phyloP scores from a whole-genome alignment of 2,797 vertebrate species.

The Brachymystax lenok region DNA sequence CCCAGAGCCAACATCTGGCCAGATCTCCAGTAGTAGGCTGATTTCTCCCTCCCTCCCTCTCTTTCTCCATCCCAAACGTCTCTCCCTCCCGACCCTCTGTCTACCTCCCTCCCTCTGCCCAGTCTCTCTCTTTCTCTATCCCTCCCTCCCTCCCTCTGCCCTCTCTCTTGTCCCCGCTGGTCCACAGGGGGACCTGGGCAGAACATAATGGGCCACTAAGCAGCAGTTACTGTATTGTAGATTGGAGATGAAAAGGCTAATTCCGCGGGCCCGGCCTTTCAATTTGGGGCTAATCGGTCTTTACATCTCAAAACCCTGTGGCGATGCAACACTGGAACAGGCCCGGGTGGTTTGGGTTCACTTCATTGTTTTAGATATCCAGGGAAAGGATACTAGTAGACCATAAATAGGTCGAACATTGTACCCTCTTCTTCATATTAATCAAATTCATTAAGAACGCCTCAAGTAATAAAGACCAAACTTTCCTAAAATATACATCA shows the following conservation, averaged over 20 bases:
- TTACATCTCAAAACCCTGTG: conserved; percentile 7
- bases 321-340: neutral
- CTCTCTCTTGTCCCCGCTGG: neutral
- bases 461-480: neutral
- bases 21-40: neutral
- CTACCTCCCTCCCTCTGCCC: neutral
- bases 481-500: neutral
- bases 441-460: neutral
- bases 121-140: neutral
- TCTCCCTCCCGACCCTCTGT: no score
- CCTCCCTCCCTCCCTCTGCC: neutral
- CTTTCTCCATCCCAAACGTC: neutral
- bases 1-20: neutral
- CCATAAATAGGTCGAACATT: neutral
- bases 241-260: conserved; percentile 49
- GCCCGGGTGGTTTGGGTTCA: neutral
- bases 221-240: conserved; percentile 45
- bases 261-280: conserved; percentile 39
- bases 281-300: conserved; percentile 39
- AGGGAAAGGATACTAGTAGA: neutral
- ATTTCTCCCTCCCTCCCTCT: neutral
- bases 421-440: neutral
- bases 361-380: neutral
- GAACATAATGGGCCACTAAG: conserved; percentile 39
- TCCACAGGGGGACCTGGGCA: neutral